phyloP scores from a whole-genome alignment of 2,888 invertebrate species.

The Sclerodermus sp. region DNA sequence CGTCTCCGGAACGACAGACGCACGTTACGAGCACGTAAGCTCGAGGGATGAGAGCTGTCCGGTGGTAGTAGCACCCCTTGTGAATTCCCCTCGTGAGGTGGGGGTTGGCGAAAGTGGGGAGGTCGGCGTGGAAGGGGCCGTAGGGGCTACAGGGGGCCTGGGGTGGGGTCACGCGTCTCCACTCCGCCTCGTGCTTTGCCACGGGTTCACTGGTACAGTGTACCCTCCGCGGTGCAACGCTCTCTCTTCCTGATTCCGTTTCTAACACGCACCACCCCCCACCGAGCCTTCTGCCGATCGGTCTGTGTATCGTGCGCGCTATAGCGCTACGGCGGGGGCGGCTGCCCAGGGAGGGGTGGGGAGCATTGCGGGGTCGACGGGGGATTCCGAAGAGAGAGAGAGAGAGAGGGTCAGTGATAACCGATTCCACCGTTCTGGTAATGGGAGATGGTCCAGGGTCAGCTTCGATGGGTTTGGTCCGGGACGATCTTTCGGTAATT shows the following conservation, averaged over 20 bases:
- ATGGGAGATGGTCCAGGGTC: slow-evolving; percentile 38
- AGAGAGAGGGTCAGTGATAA: slow-evolving; percentile 37
- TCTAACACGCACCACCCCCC: slow-evolving; percentile 18
- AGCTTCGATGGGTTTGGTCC: slow-evolving; percentile 21
- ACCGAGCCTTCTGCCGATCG: slow-evolving; percentile 4
- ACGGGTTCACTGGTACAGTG: slow-evolving; percentile 56
- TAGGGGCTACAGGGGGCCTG: neutral
- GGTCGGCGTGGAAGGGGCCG: no score
- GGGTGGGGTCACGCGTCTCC: slow-evolving; percentile 25
- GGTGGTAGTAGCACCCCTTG: neutral
- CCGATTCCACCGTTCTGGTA: slow-evolving; percentile 33
- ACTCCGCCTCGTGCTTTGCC: slow-evolving; percentile 22
- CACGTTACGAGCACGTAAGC: no score
- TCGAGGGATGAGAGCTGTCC: no score
- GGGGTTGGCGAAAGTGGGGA: neutral
- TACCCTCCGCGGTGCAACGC: slow-evolving; percentile 53
- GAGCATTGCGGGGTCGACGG: slow-evolving; percentile 3
- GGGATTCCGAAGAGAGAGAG: slow-evolving; percentile 9
- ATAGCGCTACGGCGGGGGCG: slow-evolving; percentile 3
- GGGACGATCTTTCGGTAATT: neutral
- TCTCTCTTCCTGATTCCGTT: slow-evolving; percentile 53
- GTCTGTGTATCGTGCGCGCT: slow-evolving; percentile 14
- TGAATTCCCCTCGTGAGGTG: neutral
- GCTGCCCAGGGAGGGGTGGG: slow-evolving; percentile 1
- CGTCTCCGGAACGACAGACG: no score